Evolutionary conservation across 2,797 vertebrate genomes (phyloP).

Genomic region (Gadopsis marmoratus): DNA sequence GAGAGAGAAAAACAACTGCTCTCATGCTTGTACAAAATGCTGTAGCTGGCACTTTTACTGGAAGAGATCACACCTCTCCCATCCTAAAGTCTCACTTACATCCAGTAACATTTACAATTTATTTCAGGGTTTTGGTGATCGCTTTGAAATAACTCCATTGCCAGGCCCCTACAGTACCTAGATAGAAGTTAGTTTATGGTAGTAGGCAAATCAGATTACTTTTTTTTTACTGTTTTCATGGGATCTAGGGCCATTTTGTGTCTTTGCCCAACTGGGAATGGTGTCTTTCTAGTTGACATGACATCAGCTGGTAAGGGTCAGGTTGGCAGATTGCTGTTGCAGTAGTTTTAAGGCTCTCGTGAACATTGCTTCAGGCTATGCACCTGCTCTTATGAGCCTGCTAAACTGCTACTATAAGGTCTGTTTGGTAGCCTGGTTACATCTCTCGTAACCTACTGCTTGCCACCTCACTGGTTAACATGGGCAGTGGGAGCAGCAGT

Average conservation of each 20-base stretch:
- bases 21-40: background rate
- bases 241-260: background rate
- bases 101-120: background rate
- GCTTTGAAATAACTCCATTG: background rate
- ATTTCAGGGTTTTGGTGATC: background rate
- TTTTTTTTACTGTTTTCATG: background rate
- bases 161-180: background rate
- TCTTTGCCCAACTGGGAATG: background rate
- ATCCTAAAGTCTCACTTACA: background rate
- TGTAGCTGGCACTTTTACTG: background rate
- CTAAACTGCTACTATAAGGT: background rate
- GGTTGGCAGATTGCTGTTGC: conserved; percentile 9
- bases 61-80: background rate
- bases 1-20: background rate
- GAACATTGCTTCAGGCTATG: conserved; percentile 28
- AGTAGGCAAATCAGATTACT: background rate
- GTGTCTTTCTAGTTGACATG: conserved; percentile 18
- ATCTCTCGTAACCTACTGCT: conserved; percentile 4
- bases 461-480: conserved; percentile 10
- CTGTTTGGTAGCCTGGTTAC: conserved; percentile 12
- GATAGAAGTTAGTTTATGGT: background rate
- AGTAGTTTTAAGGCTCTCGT: background rate
- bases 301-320: conserved; percentile 34
- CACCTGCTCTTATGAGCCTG: conserved; percentile 27
- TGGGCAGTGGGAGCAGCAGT: background rate